Base-by-base conservation (phyloP, 2,797 vertebrate species). In the Eulemur mongoz region DNA sequence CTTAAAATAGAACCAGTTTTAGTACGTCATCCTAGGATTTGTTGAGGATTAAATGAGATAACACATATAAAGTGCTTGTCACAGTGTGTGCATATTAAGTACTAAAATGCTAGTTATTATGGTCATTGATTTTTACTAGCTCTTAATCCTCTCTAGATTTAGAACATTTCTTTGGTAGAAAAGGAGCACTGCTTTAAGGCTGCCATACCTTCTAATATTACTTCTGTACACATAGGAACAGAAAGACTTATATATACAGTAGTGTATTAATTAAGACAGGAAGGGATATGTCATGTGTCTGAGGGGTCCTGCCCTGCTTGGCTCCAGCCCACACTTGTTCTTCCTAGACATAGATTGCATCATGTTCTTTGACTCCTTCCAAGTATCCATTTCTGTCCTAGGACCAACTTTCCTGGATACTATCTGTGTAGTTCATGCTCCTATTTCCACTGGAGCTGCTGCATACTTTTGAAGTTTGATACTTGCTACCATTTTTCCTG, bases 371-470 rank as follows among this genome's bases (percentile, higher is more conserved):
- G n/a, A 50, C 40, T 88, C n/a, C 45, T 88, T 96, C 40, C 54
- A 92, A 86, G 57, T 83, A 80, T 43, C 57, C 70, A 2, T 91
- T 86, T 93, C 25, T 90, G 80, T 95, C 23, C 52, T 94, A 65
- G 15, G 63, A 88, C 17, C 59, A 91, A 63, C 54, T 70, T 75
- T 30, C 38, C 6, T 78, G 65, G 57, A 18, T 93, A 18, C 2
- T 69, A 32, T 61, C 5, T 85, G 7, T 59, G 43, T 12, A 54
- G 14, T 73, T 95, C 22, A 67, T 35, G 1, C 22, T 73, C 54
- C 79, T 9, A 67, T 35, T 78, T 94, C 45, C 30, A 43, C 38
- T 52, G 18, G 57, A 93, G 25, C 35, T 25, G 25, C 5, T 18
- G 32, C 7, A 17, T 27, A 72, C 45, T 86, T 96, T 93, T 79